Percentiles rank a stretch among this genome's conserved stretches.
Evolutionary conservation across 2,113 vertebrate genomes (phyloP).

Genomic region (Mus pahari): DNA sequence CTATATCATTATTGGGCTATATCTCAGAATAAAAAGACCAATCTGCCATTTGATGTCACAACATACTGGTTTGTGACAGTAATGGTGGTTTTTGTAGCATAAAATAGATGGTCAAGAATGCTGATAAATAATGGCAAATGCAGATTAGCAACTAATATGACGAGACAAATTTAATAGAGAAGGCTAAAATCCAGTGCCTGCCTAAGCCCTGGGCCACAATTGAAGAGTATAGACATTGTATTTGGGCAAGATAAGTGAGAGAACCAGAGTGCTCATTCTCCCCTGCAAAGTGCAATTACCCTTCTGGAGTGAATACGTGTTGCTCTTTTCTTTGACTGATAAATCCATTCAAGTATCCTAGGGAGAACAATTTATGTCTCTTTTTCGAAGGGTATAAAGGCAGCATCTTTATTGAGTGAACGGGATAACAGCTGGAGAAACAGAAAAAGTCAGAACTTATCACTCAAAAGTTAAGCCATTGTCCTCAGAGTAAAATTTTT

Average conservation of each 20-base stretch:
- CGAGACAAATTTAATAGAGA: conserved; percentile 48
- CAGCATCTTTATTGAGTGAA: conserved; percentile 53
- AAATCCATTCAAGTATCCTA: conserved; percentile 38
- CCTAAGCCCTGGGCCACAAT: background rate
- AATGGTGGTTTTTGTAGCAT: conserved; percentile 44
- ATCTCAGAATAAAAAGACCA: conserved; percentile 33
- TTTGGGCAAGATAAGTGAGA: conserved; percentile 50
- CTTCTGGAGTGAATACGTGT: conserved; percentile 37
- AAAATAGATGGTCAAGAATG: conserved; percentile 24
- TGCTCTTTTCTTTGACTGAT: conserved; percentile 54
- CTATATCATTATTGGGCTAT: background rate
- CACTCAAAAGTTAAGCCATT: conserved; percentile 42
- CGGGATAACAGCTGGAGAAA: background rate
- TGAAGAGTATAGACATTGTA: conserved; percentile 44
- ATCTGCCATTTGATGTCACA: conserved; percentile 51
- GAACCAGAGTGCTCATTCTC: background rate
- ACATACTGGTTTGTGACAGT: conserved; percentile 26
- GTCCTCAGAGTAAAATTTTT: conserved; percentile 34
- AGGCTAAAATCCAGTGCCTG: background rate
- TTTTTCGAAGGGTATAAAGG: conserved; percentile 31
- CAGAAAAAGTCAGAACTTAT: conserved; percentile 21
- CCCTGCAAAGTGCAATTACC: conserved; percentile 48
- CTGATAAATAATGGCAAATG: conserved; percentile 39
- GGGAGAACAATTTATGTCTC: conserved; percentile 46
- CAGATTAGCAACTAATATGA: conserved; percentile 54